Evolutionary conservation across 2,888 invertebrate species (phyloP).

Genomic region (Protonemura montana): DNA sequence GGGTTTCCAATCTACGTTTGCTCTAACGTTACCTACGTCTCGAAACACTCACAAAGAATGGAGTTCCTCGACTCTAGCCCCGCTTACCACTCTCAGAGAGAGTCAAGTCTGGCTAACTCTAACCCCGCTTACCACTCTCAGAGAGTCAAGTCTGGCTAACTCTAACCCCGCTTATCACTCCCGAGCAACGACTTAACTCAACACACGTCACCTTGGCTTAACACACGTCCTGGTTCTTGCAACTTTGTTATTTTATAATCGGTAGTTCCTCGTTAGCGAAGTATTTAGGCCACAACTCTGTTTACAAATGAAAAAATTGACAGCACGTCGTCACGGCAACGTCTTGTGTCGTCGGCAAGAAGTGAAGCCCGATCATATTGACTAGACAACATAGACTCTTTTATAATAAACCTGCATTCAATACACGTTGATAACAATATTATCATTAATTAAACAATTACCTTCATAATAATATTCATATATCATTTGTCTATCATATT

Average conservation of each 20-base stretch:
- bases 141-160: no score
- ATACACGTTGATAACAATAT: slow-evolving; percentile 27
- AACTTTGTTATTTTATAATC: slow-evolving; percentile 9
- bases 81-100: no score
- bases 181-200: no score
- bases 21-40: no score
- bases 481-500: slow-evolving; percentile 19
- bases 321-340: slow-evolving; percentile 13
- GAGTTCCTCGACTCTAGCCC: no score
- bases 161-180: no score
- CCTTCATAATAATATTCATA: slow-evolving; percentile 20
- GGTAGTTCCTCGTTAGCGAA: slow-evolving; percentile 34
- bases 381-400: slow-evolving; percentile 24
- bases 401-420: slow-evolving; percentile 36
- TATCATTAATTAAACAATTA: neutral
- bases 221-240: slow-evolving; percentile 33
- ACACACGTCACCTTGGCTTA: neutral
- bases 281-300: slow-evolving; percentile 47
- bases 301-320: neutral
- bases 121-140: no score
- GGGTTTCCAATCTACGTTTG: neutral
- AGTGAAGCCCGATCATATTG: slow-evolving; percentile 10
- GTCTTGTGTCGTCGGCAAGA: neutral
- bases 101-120: no score
- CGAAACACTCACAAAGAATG: no score